These are phyloP conservation scores for Orthonevra nobilis DNA, from an alignment of 2,888 invertebrate species.

Conservation along the genomic window DNA sequence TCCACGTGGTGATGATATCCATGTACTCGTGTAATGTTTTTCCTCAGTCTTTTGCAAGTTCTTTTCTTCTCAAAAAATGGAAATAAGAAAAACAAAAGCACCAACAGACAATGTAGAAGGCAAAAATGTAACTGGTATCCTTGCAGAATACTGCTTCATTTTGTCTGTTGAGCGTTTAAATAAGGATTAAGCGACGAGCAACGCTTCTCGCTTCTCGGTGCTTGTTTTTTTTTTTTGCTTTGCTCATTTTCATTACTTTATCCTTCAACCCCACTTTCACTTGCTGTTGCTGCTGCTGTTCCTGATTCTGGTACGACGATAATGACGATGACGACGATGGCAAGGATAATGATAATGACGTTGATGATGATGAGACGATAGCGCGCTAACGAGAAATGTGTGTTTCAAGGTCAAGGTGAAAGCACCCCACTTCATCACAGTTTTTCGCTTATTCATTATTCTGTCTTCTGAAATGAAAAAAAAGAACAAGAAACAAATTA, in stretches of 20 bases:
- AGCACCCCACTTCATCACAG: constrained; percentile 25
- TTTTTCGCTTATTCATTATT: no score
- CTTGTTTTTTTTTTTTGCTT: constrained; percentile 36
- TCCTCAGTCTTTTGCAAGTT: constrained; percentile 50
- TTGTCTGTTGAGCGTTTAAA: constrained; percentile 71
- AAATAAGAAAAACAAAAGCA: constrained; percentile 29
- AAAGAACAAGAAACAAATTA: no score
- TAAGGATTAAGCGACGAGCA: constrained; percentile 69
- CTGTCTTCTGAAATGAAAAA: no score
- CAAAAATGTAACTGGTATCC: constrained; percentile 58
- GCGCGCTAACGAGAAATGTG: constrained; percentile 69
- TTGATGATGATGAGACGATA: constrained; percentile 70
- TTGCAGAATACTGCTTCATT: constrained; percentile 68
- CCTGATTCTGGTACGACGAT: constrained; percentile 11
- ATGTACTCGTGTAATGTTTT: no score
- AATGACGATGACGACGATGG: constrained; percentile 57
- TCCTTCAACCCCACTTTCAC: constrained; percentile 67
- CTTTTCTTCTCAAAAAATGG: constrained; percentile 38
- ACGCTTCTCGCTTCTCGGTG: constrained; percentile 55
- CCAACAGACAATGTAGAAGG: constrained; percentile 20
- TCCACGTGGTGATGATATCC: constrained; percentile 61
- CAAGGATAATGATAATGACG: constrained; percentile 70
- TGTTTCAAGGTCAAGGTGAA: constrained; percentile 70
- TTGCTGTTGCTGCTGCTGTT: constrained; percentile 27
- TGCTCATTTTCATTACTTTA: constrained; percentile 70